phyloP scores from a whole-genome alignment of 2,888 invertebrate genomes.

The Nowickia ferox region DNA sequence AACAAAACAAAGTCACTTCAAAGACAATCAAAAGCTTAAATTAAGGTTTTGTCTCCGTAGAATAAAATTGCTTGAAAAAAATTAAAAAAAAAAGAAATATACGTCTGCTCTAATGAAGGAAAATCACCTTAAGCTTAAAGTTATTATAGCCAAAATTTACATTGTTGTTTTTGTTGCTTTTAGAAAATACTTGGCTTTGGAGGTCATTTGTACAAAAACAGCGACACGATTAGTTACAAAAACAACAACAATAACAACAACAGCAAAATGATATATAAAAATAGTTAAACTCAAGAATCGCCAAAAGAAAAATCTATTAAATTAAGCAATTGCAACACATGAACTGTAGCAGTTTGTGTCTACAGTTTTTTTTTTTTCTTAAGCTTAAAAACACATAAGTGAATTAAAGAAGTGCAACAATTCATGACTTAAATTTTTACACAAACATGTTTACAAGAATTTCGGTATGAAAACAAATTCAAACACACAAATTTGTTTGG shows the following conservation, averaged over 20 bases:
- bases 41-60: slow-evolving; percentile 29
- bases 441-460: slow-evolving; percentile 35
- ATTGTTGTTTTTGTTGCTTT: slow-evolving; percentile 20
- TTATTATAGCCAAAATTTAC: slow-evolving; percentile 40
- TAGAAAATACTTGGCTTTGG: slow-evolving; percentile 61
- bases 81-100: slow-evolving; percentile 10
- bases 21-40: slow-evolving; percentile 6
- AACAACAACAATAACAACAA: slow-evolving; percentile 27
- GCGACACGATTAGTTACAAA: slow-evolving; percentile 45
- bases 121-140: slow-evolving; percentile 62
- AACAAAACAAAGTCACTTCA: slow-evolving; percentile 57
- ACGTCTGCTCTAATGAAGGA: slow-evolving; percentile 64
- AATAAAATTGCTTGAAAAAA: neutral
- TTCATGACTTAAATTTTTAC: slow-evolving; percentile 55
- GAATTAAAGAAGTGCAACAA: slow-evolving; percentile 58
- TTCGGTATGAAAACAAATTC: neutral
- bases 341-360: slow-evolving; percentile 38
- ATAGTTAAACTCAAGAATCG: slow-evolving; percentile 48
- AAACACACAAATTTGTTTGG: neutral
- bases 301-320: slow-evolving; percentile 57
- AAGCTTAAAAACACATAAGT: slow-evolving; percentile 36
- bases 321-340: slow-evolving; percentile 67
- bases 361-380: neutral
- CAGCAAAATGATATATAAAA: neutral
- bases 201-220: slow-evolving; percentile 59